Base-by-base conservation (phyloP, 2,113 vertebrate species). In the Dicerorhinus sumatrensis region DNA sequence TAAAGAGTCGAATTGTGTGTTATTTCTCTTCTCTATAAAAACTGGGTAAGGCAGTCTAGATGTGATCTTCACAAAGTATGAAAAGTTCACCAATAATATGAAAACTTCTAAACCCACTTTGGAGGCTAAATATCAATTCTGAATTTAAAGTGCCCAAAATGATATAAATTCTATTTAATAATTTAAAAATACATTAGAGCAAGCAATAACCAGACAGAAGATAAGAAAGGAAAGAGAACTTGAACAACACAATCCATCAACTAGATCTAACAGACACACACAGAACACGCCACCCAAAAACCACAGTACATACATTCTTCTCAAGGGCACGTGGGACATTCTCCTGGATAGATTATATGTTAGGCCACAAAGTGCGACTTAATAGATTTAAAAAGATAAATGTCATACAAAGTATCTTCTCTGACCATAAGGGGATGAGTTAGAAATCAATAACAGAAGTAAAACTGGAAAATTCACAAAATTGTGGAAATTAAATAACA, bases 1-100 rank as follows among this genome's bases (percentile, higher is more conserved):
- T n/a, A 1, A 5, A 77, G 46, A 33, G 16, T 2, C 42, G 18
- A 21, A 23, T 3, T 8, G 6, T 11, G 1, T 7, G 0, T 72
- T 46, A 36, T 13, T 13, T 76, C 17, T 73, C 58, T 69, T 76
- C n/a, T 93, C 83, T 76, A 4, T 17, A 27, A 48, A 81, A 79
- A 93, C 29, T 16, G 42, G n/a, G 54, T 13, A 20, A 31, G 54
- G 62, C 39, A 13, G 67, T 25, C 54, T 2, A 18, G 46, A 12
- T 5, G 5, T 3, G 7, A 46, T 6, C 60, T n/a, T 62, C 54
- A 56, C 33, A 36, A 16, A 58, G 60, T 12, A 36, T 4, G 25
- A 29, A 46, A 87, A 23, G 11, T 25, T 29, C 51, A 48, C 39
- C 10, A 17, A 72, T 18, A 65, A 73, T 17, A 17, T 2, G 29